Evolutionary conservation across 2,113 vertebrate genomes (phyloP), one percentile per base, ranked within the genome.

Genomic region (Tragelaphus buxtoni): DNA sequence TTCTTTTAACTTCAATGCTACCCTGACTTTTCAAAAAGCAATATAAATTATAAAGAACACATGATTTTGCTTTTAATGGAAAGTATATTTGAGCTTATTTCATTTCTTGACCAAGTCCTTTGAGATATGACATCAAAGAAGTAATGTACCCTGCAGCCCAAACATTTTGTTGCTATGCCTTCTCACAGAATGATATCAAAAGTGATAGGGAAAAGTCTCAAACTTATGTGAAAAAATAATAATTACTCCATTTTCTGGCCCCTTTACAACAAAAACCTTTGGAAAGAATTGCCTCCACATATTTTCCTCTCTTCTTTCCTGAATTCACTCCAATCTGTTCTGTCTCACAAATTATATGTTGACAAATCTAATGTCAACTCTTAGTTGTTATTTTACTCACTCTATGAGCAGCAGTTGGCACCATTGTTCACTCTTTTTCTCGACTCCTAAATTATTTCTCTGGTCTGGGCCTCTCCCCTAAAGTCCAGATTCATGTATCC

Each of bases 81-180:
- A 91, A 96, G 2, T 76, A 55, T 85, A 77, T 74, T 76, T 30
- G 26, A 84, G 35, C 45, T 95, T 49, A 91, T 17, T 86, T 95
- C 26, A 90, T 92, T 95, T 96, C 35, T 93, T 91, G 12, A 88
- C 65, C 86, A 69, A 93, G 49, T 65, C 69, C 94, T 96, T 90
- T 55, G 13, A 87, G 49, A 88, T 65, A 16, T 55, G 26, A 61
- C 72, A 83, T 86, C 45, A 86, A 47, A 80, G 58, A 94, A 94
- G 35, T 51, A 91, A 93, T 51, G 26, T 79, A 39, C n/a, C 61
- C 14, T 51, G 30, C 5, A 84, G 20, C 45, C 39, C 76, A 84
- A 83, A 94, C 55, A 72, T 84, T 58, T 58, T 91, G 6, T 85
- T 91, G 24, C 56, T 79, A 79, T 26, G 9, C 2, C 56, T 93